Conservation (phyloP, 2,888 invertebrate species). For the Ptycholaimellus sp. region DNA sequence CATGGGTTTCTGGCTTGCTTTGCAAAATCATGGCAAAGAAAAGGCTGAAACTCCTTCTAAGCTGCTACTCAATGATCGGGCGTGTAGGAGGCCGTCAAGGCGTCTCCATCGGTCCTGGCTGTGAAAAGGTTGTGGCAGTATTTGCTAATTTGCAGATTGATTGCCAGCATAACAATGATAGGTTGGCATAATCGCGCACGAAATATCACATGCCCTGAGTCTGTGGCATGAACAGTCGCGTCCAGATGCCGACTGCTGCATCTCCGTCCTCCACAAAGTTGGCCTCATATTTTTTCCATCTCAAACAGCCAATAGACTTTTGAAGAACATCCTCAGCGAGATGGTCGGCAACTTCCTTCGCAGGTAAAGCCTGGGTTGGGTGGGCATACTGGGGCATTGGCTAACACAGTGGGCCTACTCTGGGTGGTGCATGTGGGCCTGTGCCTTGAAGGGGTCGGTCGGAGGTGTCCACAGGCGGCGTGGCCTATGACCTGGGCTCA, state of each 20-base stretch:
- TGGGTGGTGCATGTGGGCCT: too few species aligned
- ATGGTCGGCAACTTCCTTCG: too few species aligned
- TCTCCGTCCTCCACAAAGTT: conserved; percentile 3
- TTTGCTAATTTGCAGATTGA: too few species aligned
- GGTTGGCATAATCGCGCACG: conserved; percentile 7
- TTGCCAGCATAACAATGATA: conserved; percentile 2
- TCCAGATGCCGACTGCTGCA: conserved; percentile 4
- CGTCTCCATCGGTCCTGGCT: conserved; percentile 4
- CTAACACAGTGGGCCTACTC: too few species aligned
- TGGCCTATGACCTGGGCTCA: conserved; percentile 7
- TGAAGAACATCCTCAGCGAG: too few species aligned
- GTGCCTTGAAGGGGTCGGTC: neutral
- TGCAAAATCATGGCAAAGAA: too few species aligned
- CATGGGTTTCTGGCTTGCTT: conserved; percentile 2
- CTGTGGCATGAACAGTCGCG: conserved; percentile 8
- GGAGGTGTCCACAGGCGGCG: conserved; percentile 1
- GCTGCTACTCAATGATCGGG: conserved; percentile 8
- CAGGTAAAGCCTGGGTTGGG: too few species aligned
- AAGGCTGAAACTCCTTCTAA: too few species aligned
- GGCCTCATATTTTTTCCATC: too few species aligned
- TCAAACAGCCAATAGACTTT: too few species aligned
- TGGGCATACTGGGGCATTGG: too few species aligned
- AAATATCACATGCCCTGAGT: conserved; percentile 7
- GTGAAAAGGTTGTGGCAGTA: neutral
- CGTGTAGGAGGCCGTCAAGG: conserved; percentile 5